Conservation (phyloP, 1,140 invertebrate species). For the Hesperophylax magnus region DNA sequence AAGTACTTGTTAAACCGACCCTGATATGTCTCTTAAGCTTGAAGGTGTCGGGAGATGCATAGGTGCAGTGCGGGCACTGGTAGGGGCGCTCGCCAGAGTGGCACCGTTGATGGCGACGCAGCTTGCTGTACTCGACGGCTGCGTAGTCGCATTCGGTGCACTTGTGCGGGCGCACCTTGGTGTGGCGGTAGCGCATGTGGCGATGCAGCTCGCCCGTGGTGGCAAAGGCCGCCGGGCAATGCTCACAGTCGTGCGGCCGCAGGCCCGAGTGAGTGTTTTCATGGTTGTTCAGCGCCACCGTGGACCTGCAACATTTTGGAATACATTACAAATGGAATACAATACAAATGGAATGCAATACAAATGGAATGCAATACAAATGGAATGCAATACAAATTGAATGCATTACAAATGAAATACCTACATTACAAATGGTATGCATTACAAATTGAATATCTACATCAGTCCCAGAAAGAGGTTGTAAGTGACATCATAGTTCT, state of each 20-base stretch:
- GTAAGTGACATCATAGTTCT: too few species aligned
- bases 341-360: too few species aligned
- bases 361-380: too few species aligned
- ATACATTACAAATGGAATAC: too few species aligned
- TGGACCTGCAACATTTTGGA: constrained; percentile 66
- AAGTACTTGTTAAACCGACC: not conserved
- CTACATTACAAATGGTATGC: too few species aligned
- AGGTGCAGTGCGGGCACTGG: constrained; percentile 93
- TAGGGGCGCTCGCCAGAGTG: constrained; percentile 86
- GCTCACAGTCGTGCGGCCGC: constrained; percentile 86
- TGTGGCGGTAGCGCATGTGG: constrained; percentile 90
- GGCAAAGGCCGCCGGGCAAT: constrained; percentile 90
- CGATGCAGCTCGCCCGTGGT: constrained; percentile 89
- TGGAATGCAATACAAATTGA: too few species aligned
- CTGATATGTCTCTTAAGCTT: constrained; percentile 86
- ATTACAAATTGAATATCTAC: too few species aligned
- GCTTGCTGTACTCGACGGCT: constrained; percentile 89
- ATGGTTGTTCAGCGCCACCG: constrained; percentile 91
- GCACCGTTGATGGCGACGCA: constrained; percentile 90
- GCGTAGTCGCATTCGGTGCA: constrained; percentile 93
- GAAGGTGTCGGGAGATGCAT: constrained; percentile 95
- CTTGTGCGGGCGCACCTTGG: constrained; percentile 92
- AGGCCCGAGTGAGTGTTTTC: constrained; percentile 95
- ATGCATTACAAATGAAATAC: too few species aligned
- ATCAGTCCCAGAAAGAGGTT: too few species aligned